Base-by-base conservation (phyloP, 2,888 invertebrate species). In the Lysandra coridon region DNA sequence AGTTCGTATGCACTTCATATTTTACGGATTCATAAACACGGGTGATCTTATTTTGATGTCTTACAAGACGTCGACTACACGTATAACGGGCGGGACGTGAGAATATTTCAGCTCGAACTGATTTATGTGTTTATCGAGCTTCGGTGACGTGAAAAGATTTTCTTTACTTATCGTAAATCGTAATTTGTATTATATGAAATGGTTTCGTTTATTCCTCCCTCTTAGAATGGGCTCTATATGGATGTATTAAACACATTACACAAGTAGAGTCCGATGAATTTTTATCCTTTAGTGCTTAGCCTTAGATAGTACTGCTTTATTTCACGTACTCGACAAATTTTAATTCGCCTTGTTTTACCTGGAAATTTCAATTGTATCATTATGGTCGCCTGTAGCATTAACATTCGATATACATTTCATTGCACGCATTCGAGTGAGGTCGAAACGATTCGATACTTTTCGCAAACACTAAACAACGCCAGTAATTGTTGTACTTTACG, bases 1-100 rank as follows among this genome's bases (percentile, higher is more conserved):
- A 93, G 93, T 93, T 92, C 86, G 88, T 88, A 86, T 89, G 90
- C 90, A 89, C 90, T 93, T 93, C 91, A 92, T 93, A 91, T 89
- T 84, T 91, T 88, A 89, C 90, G 91, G 89, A 90, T 91, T 85
- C 93, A 93, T 94, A 94, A 93, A 94, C 93, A 94, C 90, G 90
- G 90, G 90, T 92, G 88, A 93, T 94, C 91, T 94, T 93, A 92
- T 94, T 94, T 92, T 94, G 90, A 92, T 93, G 94, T 94, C 91
- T 84, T 92, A 93, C 93, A 93, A 89, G 93, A 92, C 92, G 90
- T 89, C 88, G 93, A 93, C 90, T 93, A 93, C 91, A 87, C 90
- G 89, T 91, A 88, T 92, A 92, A 93, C 92, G 91, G 92, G 92
- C 88, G 83, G 85, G 89, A 90, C 88, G 88, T 89, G 89, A 87